phyloP scores from a whole-genome alignment of 1,140 invertebrate species.

The Sesamia nonagrioides region DNA sequence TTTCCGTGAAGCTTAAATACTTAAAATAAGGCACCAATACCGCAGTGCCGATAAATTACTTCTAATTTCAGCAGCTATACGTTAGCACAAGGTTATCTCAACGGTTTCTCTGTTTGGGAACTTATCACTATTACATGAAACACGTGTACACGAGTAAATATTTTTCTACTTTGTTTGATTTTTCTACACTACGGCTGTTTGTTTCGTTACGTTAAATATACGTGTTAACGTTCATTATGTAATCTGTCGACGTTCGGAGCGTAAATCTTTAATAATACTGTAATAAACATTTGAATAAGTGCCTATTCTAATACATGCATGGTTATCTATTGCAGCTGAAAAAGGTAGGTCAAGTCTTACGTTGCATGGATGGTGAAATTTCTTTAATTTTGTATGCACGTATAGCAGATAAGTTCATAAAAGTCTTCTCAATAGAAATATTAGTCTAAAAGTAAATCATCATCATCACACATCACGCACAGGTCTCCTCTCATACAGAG shows the following conservation, averaged over 20 bases:
- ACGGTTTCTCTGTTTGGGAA: slow-evolving; percentile 38
- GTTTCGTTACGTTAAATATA: slow-evolving; percentile 39
- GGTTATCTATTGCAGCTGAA: too few species aligned
- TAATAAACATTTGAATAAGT: not conserved
- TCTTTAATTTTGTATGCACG: slow-evolving; percentile 4
- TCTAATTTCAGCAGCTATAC: slow-evolving; percentile 38
- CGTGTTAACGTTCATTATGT: slow-evolving; percentile 18
- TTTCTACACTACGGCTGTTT: slow-evolving; percentile 25
- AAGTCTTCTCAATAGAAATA: not conserved
- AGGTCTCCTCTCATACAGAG: too few species aligned
- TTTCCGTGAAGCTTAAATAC: too few species aligned
- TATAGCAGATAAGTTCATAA: not conserved
- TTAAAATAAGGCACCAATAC: not conserved
- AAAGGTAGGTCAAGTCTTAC: too few species aligned
- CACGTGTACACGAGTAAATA: slow-evolving; percentile 43
- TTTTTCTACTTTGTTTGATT: slow-evolving; percentile 41
- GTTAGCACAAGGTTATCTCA: slow-evolving; percentile 41
- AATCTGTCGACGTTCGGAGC: not conserved
- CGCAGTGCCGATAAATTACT: slow-evolving; percentile 26
- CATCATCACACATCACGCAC: not conserved
- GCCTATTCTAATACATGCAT: not conserved
- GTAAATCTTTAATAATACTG: slow-evolving; percentile 3
- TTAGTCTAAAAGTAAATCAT: not conserved
- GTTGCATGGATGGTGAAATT: not conserved
- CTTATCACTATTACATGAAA: slow-evolving; percentile 45